Evolutionary conservation across 2,113 vertebrate genomes (phyloP).

Genomic region (Jacana jacana): DNA sequence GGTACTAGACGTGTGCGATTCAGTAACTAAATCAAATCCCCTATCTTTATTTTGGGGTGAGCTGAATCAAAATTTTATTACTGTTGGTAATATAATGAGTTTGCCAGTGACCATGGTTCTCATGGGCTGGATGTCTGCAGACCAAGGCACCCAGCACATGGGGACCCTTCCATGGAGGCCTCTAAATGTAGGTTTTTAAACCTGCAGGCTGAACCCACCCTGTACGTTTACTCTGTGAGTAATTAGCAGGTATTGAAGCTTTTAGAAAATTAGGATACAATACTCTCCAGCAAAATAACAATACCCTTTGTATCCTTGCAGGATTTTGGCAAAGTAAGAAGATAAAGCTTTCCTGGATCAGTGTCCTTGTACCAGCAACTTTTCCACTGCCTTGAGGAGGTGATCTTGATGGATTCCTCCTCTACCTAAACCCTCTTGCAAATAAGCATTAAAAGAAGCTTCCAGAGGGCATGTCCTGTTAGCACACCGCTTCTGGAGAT

Average conservation of each 20-base stretch:
- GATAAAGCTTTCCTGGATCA: not conserved
- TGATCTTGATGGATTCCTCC: slow-evolving; percentile 37
- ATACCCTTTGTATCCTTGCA: not conserved
- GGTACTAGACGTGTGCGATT: not conserved
- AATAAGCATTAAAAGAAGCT: slow-evolving; percentile 33
- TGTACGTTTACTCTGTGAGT: not conserved
- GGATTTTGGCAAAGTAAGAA: not conserved
- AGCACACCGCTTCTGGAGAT: slow-evolving; percentile 21
- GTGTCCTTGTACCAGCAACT: slow-evolving; percentile 7
- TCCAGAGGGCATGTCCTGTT: not conserved
- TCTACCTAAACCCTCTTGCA: slow-evolving; percentile 10
- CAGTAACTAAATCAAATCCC: not conserved
- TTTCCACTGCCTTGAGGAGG: slow-evolving; percentile 7
- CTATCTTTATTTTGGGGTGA: not conserved
- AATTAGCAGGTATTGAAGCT: not conserved
- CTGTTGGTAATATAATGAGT: not conserved
- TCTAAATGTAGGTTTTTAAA: not conserved
- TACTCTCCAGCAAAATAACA: not conserved
- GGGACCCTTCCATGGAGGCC: not conserved
- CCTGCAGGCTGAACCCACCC: not conserved
- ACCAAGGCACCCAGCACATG: too few relatives aligned
- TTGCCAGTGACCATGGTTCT: not conserved
- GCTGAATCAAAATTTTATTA: not conserved
- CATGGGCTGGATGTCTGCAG: not conserved
- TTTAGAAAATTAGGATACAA: not conserved